A percentile compares a stretch with the other conserved stretches of the same genome.
These are phyloP conservation scores for Acrobeloides nanus DNA, from an alignment of 2,888 invertebrate species.

Conservation along the genomic window DNA sequence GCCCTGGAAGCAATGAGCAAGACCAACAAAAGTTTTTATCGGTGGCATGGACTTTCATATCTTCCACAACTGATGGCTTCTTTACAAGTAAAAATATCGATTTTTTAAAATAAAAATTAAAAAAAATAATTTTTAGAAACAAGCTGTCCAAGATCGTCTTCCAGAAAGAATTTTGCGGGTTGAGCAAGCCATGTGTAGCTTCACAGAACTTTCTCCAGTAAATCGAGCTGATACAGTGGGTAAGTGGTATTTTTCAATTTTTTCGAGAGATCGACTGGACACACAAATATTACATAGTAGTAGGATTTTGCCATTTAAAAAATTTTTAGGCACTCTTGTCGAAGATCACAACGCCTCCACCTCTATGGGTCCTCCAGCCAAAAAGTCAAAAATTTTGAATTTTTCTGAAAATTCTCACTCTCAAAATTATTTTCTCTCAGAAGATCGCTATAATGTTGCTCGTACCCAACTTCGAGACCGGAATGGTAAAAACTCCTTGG, in stretches of 20 bases:
- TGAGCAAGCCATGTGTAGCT: constrained; percentile 51
- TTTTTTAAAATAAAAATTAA: neutral
- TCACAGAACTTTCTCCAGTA: constrained; percentile 15
- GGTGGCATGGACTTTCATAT: constrained; percentile 42
- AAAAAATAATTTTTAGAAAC: constrained; percentile 24
- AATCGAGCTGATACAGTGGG: neutral
- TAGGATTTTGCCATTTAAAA: no score
- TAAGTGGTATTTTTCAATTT: neutral
- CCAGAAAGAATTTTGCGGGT: constrained; percentile 44
- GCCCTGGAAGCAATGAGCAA: constrained; percentile 53
- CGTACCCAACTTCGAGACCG: constrained; percentile 22
- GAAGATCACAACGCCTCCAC: no score
- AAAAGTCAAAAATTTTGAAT: neutral
- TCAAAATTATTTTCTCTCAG: constrained; percentile 7
- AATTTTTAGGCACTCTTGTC: no score
- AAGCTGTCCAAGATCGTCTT: constrained; percentile 40
- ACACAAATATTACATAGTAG: no score
- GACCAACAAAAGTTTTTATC: constrained; percentile 49
- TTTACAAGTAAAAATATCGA: constrained; percentile 43
- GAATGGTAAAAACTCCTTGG: constrained; percentile 45
- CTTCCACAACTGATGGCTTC: constrained; percentile 46
- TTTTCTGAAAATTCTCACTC: neutral
- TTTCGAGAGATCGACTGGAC: neutral
- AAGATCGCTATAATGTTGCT: no score
- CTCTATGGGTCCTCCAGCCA: no score